Conservation (phyloP, 1,140 invertebrate genomes). For the Dendroctonus valens region DNA sequence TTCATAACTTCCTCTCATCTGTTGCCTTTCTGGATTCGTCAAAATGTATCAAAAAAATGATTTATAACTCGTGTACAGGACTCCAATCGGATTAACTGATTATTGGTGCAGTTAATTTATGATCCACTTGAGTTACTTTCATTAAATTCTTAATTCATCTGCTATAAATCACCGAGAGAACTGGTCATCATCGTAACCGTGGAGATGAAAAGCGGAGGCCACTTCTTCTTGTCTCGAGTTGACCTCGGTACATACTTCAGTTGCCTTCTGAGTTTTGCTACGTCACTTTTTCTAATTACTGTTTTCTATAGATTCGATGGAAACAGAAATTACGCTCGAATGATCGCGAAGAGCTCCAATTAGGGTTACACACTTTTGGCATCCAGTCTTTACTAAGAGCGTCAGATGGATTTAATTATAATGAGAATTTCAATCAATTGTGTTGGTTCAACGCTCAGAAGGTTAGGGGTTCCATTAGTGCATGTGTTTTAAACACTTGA, state of each 20-base stretch:
- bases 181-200: constrained; percentile 7
- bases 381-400: too few species aligned
- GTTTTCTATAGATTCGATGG: constrained; percentile 7
- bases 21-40: too few species aligned
- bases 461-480: too few species aligned
- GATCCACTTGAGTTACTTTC: constrained; percentile 1
- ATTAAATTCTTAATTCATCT: constrained; percentile 6
- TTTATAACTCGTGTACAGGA: too few species aligned
- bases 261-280: constrained; percentile 2
- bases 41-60: too few species aligned
- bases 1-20: too few species aligned
- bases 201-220: constrained; percentile 3
- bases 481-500: too few species aligned
- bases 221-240: constrained; percentile 11
- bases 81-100: too few species aligned
- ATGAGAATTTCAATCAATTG: too few species aligned
- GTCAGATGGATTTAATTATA: too few species aligned
- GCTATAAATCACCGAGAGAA: constrained; percentile 5
- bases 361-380: constrained; percentile 7
- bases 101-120: too few species aligned
- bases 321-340: constrained; percentile 13
- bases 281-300: constrained; percentile 17
- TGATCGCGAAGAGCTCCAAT: constrained; percentile 11
- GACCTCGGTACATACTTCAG: constrained; percentile 10
- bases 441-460: too few species aligned